Conservation (phyloP, 2,797 vertebrate genomes). For the Sciurus carolinensis region DNA sequence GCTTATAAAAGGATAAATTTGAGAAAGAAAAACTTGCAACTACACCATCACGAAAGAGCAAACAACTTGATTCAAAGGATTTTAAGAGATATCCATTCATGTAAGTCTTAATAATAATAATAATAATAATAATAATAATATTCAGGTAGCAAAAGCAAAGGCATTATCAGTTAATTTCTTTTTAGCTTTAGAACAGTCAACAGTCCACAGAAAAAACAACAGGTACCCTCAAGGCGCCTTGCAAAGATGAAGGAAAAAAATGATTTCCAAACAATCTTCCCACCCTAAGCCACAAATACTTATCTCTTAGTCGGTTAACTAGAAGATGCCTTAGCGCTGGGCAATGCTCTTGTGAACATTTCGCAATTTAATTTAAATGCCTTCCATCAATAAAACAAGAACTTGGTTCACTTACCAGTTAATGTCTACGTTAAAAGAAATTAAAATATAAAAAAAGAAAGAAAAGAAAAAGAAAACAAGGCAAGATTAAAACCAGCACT, state of each 20-base stretch:
- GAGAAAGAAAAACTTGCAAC: conserved; percentile 74
- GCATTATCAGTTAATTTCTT: conserved; percentile 24
- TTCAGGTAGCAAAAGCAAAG: conserved; percentile 14
- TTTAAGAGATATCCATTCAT: conserved; percentile 65
- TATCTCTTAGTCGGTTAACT: conserved; percentile 18
- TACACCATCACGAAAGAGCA: conserved; percentile 33
- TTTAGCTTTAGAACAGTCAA: conserved; percentile 21
- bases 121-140: not conserved
- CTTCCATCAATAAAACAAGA: conserved; percentile 24
- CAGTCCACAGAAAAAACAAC: not conserved
- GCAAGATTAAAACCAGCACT: not conserved
- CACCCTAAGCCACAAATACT: conserved; percentile 22
- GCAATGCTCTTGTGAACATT: conserved; percentile 9
- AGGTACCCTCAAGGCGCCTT: not conserved
- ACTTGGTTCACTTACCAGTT: conserved; percentile 55
- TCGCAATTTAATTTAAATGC: not conserved
- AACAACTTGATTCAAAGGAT: conserved; percentile 79
- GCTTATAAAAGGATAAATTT: conserved; percentile 71
- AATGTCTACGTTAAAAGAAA: not conserved
- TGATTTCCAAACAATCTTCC: conserved; percentile 32
- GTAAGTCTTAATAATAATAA: conserved; percentile 20
- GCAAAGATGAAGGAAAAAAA: conserved; percentile 19
- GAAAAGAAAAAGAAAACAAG: not conserved
- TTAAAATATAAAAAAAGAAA: not conserved
- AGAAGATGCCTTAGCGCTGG: not conserved